Conservation (phyloP, 23 tunicate species). For the Diplosoma virens region DNA sequence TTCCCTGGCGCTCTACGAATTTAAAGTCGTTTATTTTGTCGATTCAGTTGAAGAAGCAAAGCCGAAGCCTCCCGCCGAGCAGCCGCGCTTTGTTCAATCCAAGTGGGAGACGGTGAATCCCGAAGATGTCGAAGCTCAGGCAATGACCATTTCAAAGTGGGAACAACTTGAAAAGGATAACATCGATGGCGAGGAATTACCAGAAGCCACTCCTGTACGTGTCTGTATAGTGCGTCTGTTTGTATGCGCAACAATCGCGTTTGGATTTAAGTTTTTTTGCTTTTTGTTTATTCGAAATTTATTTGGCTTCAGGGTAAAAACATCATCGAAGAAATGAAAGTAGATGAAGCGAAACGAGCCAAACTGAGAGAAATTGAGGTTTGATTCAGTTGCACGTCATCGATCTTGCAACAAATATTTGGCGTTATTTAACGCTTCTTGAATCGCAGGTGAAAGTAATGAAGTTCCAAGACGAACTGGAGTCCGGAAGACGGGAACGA, state of each 20-base stretch:
- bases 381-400: not conserved
- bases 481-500: slow-evolving; percentile 67
- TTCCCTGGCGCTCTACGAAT: no score
- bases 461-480: slow-evolving; percentile 93
- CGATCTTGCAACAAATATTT: not conserved
- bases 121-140: slow-evolving; percentile 91
- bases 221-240: not conserved
- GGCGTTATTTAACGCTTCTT: no score
- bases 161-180: slow-evolving; percentile 76
- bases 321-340: slow-evolving; percentile 45
- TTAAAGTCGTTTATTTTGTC: no score
- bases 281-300: not conserved
- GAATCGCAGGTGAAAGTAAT: slow-evolving; percentile 87
- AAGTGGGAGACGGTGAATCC: slow-evolving; percentile 97
- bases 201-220: not conserved
- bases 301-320: not conserved
- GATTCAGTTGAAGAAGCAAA: slow-evolving; percentile 10
- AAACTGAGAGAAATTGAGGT: slow-evolving; percentile 88
- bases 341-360: slow-evolving; percentile 74
- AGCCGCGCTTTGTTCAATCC: slow-evolving; percentile 75
- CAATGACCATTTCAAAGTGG: slow-evolving; percentile 97
- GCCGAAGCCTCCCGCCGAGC: slow-evolving; percentile 10
- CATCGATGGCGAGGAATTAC: slow-evolving; percentile 74
- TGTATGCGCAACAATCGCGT: not conserved
- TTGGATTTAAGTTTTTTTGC: not conserved